Evolutionary conservation across 2,888 invertebrate genomes (phyloP).

Genomic region (Iphiclides podalirius): DNA sequence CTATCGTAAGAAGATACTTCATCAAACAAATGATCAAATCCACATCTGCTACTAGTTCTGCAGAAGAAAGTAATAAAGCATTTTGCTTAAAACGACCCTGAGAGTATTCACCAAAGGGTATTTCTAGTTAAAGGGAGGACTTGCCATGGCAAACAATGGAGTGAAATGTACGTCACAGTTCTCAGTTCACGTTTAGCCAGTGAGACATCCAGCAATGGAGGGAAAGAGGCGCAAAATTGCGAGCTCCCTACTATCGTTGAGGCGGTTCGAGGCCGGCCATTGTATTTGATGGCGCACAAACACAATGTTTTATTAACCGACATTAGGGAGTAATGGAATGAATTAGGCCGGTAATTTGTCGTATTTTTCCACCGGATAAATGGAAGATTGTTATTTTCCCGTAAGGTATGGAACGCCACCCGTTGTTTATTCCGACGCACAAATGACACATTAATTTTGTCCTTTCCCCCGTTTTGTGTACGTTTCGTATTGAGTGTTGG

Average conservation of each 20-base stretch:
- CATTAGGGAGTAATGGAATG: conserved; percentile 64
- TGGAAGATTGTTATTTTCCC: conserved; percentile 24
- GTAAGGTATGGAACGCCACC: conserved; percentile 16
- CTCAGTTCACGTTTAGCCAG: conserved; percentile 53
- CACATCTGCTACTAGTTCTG: too few relatives aligned
- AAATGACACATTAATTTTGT: conserved; percentile 8
- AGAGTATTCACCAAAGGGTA: too few relatives aligned
- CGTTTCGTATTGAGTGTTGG: neutral
- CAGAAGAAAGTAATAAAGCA: too few relatives aligned
- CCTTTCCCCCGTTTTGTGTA: neutral
- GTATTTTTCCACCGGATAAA: conserved; percentile 39
- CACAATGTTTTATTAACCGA: conserved; percentile 70
- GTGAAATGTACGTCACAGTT: conserved; percentile 50
- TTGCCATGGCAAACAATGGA: conserved; percentile 60
- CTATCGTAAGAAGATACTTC: too few relatives aligned
- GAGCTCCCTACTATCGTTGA: conserved; percentile 42
- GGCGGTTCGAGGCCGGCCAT: conserved; percentile 47
- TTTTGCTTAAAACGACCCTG: too few relatives aligned
- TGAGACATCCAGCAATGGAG: conserved; percentile 58
- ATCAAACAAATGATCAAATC: too few relatives aligned
- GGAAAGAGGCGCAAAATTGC: conserved; percentile 66
- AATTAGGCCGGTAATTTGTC: conserved; percentile 60
- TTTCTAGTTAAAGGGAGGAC: too few relatives aligned
- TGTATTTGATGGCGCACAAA: conserved; percentile 62
- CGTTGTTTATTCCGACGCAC: conserved; percentile 16